Base-by-base conservation (phyloP, 2,113 vertebrate species). In the Scalopus aquaticus region DNA sequence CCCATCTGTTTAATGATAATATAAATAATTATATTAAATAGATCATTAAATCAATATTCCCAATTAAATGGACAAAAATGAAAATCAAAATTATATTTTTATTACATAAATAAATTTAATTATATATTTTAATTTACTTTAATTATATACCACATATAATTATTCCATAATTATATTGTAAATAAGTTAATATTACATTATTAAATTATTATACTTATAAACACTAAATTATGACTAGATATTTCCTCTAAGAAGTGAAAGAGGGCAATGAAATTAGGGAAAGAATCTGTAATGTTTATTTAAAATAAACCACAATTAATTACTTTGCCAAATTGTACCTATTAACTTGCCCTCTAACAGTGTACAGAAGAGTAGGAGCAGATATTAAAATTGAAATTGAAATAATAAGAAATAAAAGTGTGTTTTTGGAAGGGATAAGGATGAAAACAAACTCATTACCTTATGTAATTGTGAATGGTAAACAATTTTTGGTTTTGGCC, bases 381-480 rank as follows among this genome's bases (percentile, higher is more conserved):
- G 37, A 49, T 49, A 62, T 13, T 91, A 62, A 92, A 76, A 79
- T 9, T 79, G 67, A 26, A 9, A 44, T n/a, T n/a, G 16, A 79
- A 94, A 83, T 79, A 83, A 72, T 93, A 56, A 95, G 91, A 95
- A 62, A 60, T 91, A 72, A 77, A 85, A 91, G 32, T 69, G 0
- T 83, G 16, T n/a, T n/a, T 87, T 94, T 94, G 81, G 46, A n/a
- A 77, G 35, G 60, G 19, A 24, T 79, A 88, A 51, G 20, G 30
- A 90, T 77, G 46, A 93, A 56, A 94, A 82, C 28, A 96, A 97
- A 64, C 0, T 28, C 86, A 94, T n/a, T 24, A 69, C 32, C 88
- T 98, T 94, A 96, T 90, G 83, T 97, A 92, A 97, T 51, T 72
- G 96, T 96, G 95, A 88, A 93, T 83, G 39, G 56, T 90, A 96